Percentiles rank a stretch among this genome's conserved stretches.
Conservation (phyloP, 2,888 invertebrate species). For the Lasioglossum figueresi region DNA sequence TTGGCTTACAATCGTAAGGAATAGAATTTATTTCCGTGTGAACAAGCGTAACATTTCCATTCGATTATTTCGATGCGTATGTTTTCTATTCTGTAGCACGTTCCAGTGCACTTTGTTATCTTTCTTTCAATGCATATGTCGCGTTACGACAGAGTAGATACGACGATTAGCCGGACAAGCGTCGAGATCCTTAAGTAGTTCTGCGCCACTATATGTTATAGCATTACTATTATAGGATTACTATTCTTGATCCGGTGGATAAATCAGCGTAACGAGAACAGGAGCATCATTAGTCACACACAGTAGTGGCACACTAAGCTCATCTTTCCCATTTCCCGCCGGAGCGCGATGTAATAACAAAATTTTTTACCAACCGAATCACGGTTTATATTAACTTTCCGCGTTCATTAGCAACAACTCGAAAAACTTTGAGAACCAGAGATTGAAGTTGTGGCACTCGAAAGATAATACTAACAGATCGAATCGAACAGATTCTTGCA, state of each 20-base stretch:
- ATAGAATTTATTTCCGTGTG: background rate
- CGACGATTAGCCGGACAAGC: background rate
- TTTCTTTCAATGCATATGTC: background rate
- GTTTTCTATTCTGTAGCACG: background rate
- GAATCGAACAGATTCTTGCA: background rate
- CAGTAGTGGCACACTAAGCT: background rate
- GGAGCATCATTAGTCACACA: constrained; percentile 29
- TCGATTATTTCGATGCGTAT: background rate
- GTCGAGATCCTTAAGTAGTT: background rate
- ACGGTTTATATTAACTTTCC: background rate
- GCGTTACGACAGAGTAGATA: too few species aligned
- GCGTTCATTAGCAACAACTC: background rate
- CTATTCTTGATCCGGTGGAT: constrained; percentile 40
- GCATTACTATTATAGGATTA: background rate
- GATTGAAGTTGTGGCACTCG: background rate
- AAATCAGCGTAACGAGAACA: constrained; percentile 30
- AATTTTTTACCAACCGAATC: background rate
- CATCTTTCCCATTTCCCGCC: background rate
- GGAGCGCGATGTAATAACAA: background rate
- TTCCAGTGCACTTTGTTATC: background rate
- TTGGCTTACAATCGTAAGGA: background rate
- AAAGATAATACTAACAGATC: background rate
- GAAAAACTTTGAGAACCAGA: background rate
- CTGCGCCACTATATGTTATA: constrained; percentile 14
- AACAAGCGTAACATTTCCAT: background rate